Evolutionary conservation across 2,113 vertebrate species (phyloP), one percentile per base, ranked within the genome.

Genomic region (Campylorhamphus procurvoides): DNA sequence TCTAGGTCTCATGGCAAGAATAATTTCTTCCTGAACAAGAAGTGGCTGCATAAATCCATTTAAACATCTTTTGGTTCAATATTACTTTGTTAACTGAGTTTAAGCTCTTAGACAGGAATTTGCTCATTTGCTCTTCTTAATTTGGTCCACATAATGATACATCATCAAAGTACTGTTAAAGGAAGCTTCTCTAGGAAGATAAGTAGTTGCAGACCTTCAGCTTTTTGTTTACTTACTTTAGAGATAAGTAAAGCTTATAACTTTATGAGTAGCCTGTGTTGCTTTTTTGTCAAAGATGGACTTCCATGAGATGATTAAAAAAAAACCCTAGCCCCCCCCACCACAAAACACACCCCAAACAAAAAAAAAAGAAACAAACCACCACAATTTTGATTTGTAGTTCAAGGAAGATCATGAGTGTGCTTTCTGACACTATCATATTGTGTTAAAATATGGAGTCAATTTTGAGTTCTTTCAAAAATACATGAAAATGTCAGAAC

Each of bases 1-100:
- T 76, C 6, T 66, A 55, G 29, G 28, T 87, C 15, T 81, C 5
- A 67, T 40, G 18, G 33, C 42, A 87, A 73, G 39, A 50, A 5
- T 78, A 1, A 28, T 56, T 84, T 67, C 25, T 56, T 84, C 81
- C 56, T 81, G 23, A 89, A 74, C 35, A 81, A 55, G 74, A 67
- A 71, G 10, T 71, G n/a, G 14, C 39, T 74, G 3, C 22, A 19
- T 73, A 86, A 62, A 66, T 89, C 28, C 25, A 35, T 78, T 74
- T 63, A 78, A 84, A 74, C 5, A 33, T 49, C 6, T 35, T 62
- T 50, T 78, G 24, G 6, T 42, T 91, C 23, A 55, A 12, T 74
- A 62, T 89, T 92, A n/a, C 5, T 77, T 53, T 95, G 20, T 69
- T 86, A 85, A 74, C 27, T 47, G n/a, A 92, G 16, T 92, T 89